Evolutionary conservation across 2,113 vertebrate species (phyloP).

Genomic region (Tychaedon coryphoeus): DNA sequence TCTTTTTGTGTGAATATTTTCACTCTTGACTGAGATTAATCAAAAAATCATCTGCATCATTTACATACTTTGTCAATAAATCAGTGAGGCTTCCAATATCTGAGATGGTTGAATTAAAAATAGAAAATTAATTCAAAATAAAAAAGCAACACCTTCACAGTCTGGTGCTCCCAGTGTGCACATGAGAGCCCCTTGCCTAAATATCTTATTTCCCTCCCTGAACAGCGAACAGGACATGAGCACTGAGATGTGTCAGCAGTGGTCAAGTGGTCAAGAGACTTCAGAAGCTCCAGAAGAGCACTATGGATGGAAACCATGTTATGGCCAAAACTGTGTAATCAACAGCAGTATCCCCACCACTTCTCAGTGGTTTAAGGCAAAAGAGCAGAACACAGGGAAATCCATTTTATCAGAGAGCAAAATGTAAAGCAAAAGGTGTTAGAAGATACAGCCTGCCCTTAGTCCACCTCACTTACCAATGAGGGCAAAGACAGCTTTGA

Average conservation of each 20-base stretch:
- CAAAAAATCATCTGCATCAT: not conserved
- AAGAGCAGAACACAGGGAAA: not conserved
- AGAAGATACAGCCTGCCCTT: not conserved
- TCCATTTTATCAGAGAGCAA: not conserved
- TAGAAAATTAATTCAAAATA: not conserved
- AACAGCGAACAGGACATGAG: not conserved
- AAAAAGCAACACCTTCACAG: not conserved
- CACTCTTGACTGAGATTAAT: not conserved
- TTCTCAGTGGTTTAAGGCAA: not conserved
- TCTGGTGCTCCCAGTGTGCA: not conserved
- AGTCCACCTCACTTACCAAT: constrained; percentile 75
- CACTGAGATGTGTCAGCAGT: not conserved
- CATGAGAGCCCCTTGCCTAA: not conserved
- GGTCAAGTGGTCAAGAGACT: not conserved
- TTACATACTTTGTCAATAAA: not conserved
- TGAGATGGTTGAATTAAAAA: not conserved
- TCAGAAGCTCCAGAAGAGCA: not conserved
- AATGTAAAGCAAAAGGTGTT: not conserved
- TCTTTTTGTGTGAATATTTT: not conserved
- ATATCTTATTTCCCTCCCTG: not conserved
- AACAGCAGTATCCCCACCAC: not conserved
- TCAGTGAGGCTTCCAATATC: not conserved
- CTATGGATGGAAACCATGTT: not conserved
- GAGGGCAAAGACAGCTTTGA: constrained; percentile 79
- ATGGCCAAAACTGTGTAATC: not conserved